A percentile compares a stretch with the other conserved stretches of the same genome.
Conservation (phyloP, 2,113 vertebrate genomes). For the Myotis davidii region DNA sequence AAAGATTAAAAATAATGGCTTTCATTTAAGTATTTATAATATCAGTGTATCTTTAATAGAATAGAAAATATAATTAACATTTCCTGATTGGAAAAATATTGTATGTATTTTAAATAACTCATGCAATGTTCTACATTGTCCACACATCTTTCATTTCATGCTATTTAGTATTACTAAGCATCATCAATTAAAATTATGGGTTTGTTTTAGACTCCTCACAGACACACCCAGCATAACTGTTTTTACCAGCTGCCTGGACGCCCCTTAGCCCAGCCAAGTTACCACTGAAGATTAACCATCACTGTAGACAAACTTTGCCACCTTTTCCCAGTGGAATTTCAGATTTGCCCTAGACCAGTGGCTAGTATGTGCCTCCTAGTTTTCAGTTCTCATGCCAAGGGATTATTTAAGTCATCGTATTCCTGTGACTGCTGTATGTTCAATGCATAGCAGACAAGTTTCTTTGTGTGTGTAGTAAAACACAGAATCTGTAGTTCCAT, state of each 20-base stretch:
- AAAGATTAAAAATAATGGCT: neutral
- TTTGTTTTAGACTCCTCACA: neutral
- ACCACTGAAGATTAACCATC: neutral
- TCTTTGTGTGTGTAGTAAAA: slow-evolving; percentile 54
- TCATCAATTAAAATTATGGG: neutral
- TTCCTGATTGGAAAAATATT: neutral
- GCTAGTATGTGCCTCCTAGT: neutral
- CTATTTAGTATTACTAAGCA: neutral
- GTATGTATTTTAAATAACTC: neutral
- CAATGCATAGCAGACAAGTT: too few species aligned
- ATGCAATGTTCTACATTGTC: neutral
- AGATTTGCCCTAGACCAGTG: neutral
- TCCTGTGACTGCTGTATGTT: too few species aligned
- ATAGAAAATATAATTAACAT: neutral
- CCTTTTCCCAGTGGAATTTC: neutral
- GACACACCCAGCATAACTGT: neutral
- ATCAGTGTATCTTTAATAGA: neutral
- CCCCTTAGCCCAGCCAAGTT: neutral
- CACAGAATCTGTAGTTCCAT: slow-evolving; percentile 21
- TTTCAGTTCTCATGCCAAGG: neutral
- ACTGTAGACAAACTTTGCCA: neutral
- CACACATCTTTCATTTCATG: neutral
- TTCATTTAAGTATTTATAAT: neutral
- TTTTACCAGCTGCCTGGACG: neutral
- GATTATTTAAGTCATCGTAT: neutral